These are phyloP conservation scores for Hydractinia symbiolongicarpus DNA, from an alignment of 30 jellyfish, hydroid and myxozoan species.

Conservation along the genomic window DNA sequence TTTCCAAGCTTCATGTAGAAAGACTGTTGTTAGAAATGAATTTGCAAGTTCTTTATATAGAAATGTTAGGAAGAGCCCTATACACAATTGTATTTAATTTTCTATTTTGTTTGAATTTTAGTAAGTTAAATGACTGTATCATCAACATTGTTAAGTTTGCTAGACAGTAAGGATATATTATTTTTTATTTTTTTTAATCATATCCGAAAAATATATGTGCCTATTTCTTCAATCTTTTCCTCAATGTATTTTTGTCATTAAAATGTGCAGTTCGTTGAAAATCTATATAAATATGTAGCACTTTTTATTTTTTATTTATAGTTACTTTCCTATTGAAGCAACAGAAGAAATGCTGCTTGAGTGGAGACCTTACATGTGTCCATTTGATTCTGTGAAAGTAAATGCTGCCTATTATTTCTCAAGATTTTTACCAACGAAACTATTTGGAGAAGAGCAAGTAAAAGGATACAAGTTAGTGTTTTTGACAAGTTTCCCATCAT, in stretches of 20 bases:
- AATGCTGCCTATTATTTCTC: conserved; percentile 72
- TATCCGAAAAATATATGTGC: neutral
- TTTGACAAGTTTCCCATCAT: neutral
- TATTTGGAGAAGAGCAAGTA: conserved; percentile 41
- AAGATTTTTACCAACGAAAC: conserved; percentile 70
- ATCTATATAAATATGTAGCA: neutral
- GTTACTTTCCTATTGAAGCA: conserved; percentile 86
- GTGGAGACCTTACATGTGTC: conserved; percentile 91
- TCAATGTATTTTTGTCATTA: neutral
- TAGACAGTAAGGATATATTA: conserved; percentile 42
- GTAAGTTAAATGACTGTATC: conserved; percentile 53
- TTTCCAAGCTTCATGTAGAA: too few species aligned
- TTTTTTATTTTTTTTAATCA: neutral
- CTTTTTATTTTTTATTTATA: conserved; percentile 21
- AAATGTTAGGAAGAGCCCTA: neutral
- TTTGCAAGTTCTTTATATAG: neutral
- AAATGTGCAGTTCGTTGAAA: neutral
- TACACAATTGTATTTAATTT: neutral
- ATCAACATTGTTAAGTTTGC: conserved; percentile 49
- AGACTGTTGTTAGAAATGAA: neutral
- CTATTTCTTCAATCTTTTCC: neutral
- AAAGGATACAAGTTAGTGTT: conserved; percentile 55
- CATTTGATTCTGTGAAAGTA: conserved; percentile 72
- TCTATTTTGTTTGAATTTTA: conserved; percentile 18
- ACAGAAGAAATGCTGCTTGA: conserved; percentile 88